Percentiles rank a stretch among this genome's conserved stretches.
phyloP scores from a whole-genome alignment of 2,797 vertebrate species.

The Lutjanus argentimaculatus region DNA sequence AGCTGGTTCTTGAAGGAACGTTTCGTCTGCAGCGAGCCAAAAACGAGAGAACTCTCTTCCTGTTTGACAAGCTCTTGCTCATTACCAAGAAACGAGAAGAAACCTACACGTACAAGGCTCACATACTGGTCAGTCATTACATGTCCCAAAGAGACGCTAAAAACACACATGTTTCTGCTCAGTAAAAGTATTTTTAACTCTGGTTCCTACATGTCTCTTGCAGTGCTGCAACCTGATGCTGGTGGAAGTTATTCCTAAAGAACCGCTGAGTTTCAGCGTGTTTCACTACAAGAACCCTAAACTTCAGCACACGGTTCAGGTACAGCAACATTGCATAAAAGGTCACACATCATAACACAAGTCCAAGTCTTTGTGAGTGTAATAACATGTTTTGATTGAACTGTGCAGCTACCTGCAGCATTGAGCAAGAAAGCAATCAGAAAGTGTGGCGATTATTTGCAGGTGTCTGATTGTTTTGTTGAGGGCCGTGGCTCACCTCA shows the following conservation, averaged over 20 bases:
- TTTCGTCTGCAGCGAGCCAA: conserved; percentile 98
- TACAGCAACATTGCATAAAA: conserved; percentile 68
- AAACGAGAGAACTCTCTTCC: conserved; percentile 96
- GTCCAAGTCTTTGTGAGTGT: conserved; percentile 22
- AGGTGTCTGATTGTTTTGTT: conserved; percentile 61
- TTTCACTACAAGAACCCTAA: conserved; percentile 99
- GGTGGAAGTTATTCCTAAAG: conserved; percentile 97
- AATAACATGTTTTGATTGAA: conserved; percentile 47
- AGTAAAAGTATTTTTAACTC: conserved; percentile 10
- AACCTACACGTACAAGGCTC: conserved; percentile 95
- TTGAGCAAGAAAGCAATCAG: conserved; percentile 43
- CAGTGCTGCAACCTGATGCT: conserved; percentile 99
- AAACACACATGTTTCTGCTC: not conserved
- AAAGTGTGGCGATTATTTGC: conserved; percentile 50
- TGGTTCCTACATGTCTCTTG: not conserved
- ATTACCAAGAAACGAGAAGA: conserved; percentile 98
- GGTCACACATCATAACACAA: not conserved
- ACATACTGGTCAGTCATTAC: conserved; percentile 91
- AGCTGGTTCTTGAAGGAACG: conserved; percentile 96
- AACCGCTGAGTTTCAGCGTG: conserved; percentile 96
- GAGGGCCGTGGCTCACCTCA: conserved; percentile 38
- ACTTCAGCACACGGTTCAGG: conserved; percentile 98
- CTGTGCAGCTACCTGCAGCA: conserved; percentile 28
- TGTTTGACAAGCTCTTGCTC: conserved; percentile 96
- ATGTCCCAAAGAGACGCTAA: not conserved